Evolutionary conservation across 2,797 vertebrate genomes (phyloP).

Genomic region (Merluccius polli): DNA sequence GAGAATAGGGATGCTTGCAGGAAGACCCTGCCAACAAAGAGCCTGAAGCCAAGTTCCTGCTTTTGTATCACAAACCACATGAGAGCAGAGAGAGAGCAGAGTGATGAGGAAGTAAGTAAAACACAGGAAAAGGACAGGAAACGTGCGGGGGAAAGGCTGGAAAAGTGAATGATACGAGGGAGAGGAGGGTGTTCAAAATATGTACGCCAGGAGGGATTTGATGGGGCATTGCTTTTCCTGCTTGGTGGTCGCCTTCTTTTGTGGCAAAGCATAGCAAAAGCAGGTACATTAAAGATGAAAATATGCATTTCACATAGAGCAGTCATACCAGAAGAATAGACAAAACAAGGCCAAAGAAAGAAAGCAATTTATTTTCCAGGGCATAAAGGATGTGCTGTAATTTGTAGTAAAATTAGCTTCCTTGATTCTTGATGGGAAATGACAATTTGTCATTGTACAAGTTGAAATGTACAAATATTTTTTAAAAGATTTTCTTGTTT

Average conservation of each 20-base stretch:
- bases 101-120: slow-evolving; percentile 21
- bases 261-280: neutral
- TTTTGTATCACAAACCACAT: slow-evolving; percentile 52
- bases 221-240: slow-evolving; percentile 13
- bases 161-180: slow-evolving; percentile 19
- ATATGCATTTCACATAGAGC: neutral
- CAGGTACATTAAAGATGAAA: neutral
- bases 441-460: too few species aligned
- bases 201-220: neutral
- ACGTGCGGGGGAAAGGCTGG: slow-evolving; percentile 15
- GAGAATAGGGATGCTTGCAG: slow-evolving; percentile 53
- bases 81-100: slow-evolving; percentile 36
- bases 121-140: slow-evolving; percentile 19
- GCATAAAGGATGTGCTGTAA: neutral
- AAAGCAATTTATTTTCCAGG: neutral
- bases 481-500: too few species aligned
- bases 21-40: slow-evolving; percentile 42
- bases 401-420: neutral
- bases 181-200: neutral
- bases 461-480: neutral
- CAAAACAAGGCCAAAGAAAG: neutral
- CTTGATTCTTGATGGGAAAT: too few species aligned
- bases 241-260: too few species aligned
- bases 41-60: slow-evolving; percentile 59
- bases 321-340: neutral